Evolutionary conservation across 2,113 vertebrate species (phyloP).

Genomic region (Noctilio leporinus): DNA sequence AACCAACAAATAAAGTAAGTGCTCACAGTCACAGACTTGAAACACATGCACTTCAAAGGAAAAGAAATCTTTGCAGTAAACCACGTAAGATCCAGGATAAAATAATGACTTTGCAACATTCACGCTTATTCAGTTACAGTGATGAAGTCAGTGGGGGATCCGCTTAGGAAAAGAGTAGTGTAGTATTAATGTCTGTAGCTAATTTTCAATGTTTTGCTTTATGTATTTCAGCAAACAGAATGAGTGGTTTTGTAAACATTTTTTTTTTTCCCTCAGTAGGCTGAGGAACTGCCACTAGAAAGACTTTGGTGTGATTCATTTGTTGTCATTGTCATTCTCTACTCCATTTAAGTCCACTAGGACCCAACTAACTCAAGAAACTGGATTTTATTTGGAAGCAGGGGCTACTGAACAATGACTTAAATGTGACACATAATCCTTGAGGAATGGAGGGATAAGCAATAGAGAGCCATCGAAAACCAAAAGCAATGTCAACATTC

Average conservation of each 20-base stretch:
- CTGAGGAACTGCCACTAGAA: background rate
- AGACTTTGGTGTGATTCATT: background rate
- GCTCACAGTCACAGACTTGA: background rate
- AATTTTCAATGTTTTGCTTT: background rate
- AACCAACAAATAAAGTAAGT: conserved; percentile 7
- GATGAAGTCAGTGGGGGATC: background rate
- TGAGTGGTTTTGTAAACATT: background rate
- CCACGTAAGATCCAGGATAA: background rate
- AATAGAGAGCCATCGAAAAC: conserved; percentile 18
- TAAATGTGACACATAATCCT: conserved; percentile 43
- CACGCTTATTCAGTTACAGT: background rate
- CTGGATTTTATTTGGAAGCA: conserved; percentile 41
- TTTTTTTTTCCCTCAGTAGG: background rate
- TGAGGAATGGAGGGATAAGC: conserved; percentile 16
- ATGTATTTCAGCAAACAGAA: background rate
- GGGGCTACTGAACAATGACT: conserved; percentile 17
- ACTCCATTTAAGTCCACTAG: conserved; percentile 38
- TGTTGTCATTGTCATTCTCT: background rate
- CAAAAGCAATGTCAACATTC: conserved; percentile 44
- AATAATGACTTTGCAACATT: background rate
- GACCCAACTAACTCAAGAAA: conserved; percentile 51
- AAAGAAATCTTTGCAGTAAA: background rate
- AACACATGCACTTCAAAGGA: background rate
- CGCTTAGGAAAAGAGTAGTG: background rate
- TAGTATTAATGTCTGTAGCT: background rate